Conservation (phyloP, 2,797 vertebrate genomes). For the Xiphophorus birchmanni region DNA sequence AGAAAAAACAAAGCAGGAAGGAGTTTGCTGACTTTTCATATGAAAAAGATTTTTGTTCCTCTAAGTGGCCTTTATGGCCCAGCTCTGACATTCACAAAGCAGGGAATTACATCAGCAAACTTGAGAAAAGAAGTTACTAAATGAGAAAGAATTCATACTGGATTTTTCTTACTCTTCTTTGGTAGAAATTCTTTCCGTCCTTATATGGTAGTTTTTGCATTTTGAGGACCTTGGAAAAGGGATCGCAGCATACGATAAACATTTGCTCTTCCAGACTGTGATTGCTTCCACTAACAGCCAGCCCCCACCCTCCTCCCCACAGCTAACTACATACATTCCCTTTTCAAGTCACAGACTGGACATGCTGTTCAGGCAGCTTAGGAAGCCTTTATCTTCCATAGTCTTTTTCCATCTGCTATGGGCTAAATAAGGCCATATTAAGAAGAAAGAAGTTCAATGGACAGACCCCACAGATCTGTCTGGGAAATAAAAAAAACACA, state of each 20-base stretch:
- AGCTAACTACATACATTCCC: slow-evolving; percentile 77
- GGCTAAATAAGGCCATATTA: slow-evolving; percentile 66
- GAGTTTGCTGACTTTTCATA: neutral
- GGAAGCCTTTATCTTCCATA: slow-evolving; percentile 32
- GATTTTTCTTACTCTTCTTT: neutral
- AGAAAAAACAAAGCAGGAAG: neutral
- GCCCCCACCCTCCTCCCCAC: slow-evolving; percentile 10
- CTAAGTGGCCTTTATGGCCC: neutral
- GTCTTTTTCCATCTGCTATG: slow-evolving; percentile 19
- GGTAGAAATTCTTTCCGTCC: slow-evolving; percentile 38
- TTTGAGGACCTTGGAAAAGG: slow-evolving; percentile 83
- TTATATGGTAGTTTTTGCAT: slow-evolving; percentile 76
- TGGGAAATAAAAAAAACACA: neutral
- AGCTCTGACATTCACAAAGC: neutral
- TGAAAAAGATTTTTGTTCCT: neutral
- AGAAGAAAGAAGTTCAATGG: slow-evolving; percentile 49
- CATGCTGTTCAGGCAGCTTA: slow-evolving; percentile 68
- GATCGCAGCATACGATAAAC: slow-evolving; percentile 81
- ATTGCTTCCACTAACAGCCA: slow-evolving; percentile 77
- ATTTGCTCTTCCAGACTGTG: slow-evolving; percentile 75
- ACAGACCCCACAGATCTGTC: slow-evolving; percentile 6
- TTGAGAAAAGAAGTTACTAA: neutral
- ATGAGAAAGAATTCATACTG: neutral
- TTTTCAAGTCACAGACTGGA: slow-evolving; percentile 80
- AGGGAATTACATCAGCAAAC: neutral